Evolutionary conservation across 2,113 vertebrate species (phyloP).

Genomic region (Campylorhamphus procurvoides): DNA sequence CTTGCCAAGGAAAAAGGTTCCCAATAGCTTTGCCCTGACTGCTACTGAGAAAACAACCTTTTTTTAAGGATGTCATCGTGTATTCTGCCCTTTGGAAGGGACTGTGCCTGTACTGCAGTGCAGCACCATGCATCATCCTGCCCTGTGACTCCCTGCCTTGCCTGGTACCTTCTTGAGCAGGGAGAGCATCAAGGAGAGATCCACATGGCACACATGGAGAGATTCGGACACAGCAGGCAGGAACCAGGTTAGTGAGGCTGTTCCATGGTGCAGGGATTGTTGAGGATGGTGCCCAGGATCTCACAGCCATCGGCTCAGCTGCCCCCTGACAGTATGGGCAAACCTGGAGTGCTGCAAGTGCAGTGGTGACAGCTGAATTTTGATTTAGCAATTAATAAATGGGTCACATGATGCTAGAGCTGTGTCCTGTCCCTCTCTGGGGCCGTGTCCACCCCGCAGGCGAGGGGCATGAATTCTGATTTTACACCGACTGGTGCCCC

Average conservation of each 20-base stretch:
- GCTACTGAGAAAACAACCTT: not conserved
- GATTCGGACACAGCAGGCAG: not conserved
- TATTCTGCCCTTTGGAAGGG: not conserved
- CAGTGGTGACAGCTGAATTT: not conserved
- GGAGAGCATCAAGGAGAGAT: not conserved
- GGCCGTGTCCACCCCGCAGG: accelerated
- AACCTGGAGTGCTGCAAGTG: not conserved
- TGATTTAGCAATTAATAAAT: not conserved
- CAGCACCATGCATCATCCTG: not conserved
- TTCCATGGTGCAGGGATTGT: not conserved
- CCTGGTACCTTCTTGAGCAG: not conserved
- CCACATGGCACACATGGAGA: not conserved
- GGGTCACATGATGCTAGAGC: not conserved
- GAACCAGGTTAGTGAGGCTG: accelerated
- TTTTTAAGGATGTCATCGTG: not conserved
- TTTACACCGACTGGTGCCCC: not conserved
- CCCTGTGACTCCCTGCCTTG: not conserved
- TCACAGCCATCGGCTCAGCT: not conserved
- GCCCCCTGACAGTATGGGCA: not conserved
- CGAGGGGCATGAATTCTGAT: not conserved
- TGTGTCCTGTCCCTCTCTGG: not conserved
- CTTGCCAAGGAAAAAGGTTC: not conserved
- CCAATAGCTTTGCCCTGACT: not conserved
- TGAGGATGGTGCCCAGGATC: not conserved
- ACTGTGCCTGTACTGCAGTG: not conserved